A percentile compares a stretch with the other conserved stretches of the same genome.
phyloP scores from a whole-genome alignment of 2,797 vertebrate genomes.

The Oreochromis mossambicus region DNA sequence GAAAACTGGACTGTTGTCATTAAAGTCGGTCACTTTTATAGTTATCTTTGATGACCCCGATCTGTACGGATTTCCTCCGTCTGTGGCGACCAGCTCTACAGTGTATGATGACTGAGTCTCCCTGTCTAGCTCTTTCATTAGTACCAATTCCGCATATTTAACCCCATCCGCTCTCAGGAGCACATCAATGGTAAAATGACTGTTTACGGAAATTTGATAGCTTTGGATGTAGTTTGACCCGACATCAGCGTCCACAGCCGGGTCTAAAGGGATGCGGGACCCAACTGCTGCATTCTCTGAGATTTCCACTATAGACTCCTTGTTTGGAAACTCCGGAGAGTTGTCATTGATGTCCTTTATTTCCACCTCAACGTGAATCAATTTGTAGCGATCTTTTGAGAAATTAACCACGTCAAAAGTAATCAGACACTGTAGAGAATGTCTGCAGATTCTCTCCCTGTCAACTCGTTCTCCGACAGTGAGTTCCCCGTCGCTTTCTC shows the following conservation, averaged over 20 bases:
- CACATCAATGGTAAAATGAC: slow-evolving; percentile 91
- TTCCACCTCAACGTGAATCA: slow-evolving; percentile 94
- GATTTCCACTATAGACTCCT: slow-evolving; percentile 86
- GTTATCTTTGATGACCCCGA: slow-evolving; percentile 85
- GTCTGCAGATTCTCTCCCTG: slow-evolving; percentile 86
- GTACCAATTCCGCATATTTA: slow-evolving; percentile 91
- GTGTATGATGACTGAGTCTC: slow-evolving; percentile 85
- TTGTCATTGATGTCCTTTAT: slow-evolving; percentile 94
- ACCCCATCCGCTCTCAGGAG: slow-evolving; percentile 92
- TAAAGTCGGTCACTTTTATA: slow-evolving; percentile 88
- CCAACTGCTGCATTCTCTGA: slow-evolving; percentile 86
- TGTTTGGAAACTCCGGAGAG: slow-evolving; percentile 84
- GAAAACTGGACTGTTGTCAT: slow-evolving; percentile 92
- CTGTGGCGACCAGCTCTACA: slow-evolving; percentile 88
- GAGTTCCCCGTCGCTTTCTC: slow-evolving; percentile 90
- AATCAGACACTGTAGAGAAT: slow-evolving; percentile 82
- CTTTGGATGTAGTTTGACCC: slow-evolving; percentile 91
- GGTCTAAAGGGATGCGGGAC: slow-evolving; percentile 86
- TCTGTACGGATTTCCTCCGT: slow-evolving; percentile 83
- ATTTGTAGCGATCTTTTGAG: slow-evolving; percentile 86
- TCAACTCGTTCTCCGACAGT: slow-evolving; percentile 87
- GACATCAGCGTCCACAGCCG: slow-evolving; percentile 87
- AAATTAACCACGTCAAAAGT: slow-evolving; percentile 94
- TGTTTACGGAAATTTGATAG: slow-evolving; percentile 89
- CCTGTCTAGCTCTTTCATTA: slow-evolving; percentile 90